These are phyloP conservation scores for Pycnonotus jocosus DNA, from an alignment of 2,113 vertebrate species.

Conservation along the genomic window DNA sequence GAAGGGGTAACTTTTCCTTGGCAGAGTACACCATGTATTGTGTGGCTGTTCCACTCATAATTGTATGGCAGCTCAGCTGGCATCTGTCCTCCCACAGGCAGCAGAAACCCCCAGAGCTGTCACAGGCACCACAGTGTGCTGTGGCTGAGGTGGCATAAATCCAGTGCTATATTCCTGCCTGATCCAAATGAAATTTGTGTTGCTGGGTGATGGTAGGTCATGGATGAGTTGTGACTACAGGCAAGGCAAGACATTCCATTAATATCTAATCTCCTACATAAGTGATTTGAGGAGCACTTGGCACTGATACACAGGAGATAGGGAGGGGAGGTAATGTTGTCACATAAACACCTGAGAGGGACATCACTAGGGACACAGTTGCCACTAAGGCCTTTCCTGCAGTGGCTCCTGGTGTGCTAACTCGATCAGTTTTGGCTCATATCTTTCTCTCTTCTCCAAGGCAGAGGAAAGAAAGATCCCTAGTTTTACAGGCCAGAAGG, in stretches of 20 bases:
- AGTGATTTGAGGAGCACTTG: neutral
- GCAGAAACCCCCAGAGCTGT: neutral
- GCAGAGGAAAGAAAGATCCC: neutral
- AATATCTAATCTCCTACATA: neutral
- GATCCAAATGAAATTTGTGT: neutral
- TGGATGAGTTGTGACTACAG: neutral
- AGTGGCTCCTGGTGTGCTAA: neutral
- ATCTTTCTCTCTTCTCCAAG: neutral
- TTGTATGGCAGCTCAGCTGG: neutral
- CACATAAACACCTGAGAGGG: neutral
- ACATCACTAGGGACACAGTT: neutral
- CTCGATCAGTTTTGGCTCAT: neutral
- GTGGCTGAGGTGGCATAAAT: neutral
- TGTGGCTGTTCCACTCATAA: neutral
- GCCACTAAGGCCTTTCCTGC: neutral
- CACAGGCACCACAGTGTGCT: neutral
- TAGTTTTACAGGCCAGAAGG: constrained; percentile 15
- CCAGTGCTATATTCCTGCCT: neutral
- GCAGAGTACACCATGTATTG: neutral
- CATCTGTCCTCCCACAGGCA: neutral
- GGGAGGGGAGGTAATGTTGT: neutral
- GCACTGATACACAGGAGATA: neutral
- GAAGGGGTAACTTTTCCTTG: neutral
- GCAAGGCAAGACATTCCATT: neutral
- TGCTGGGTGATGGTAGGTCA: neutral